Evolutionary conservation across 2,797 vertebrate genomes (phyloP).

Genomic region (Leptoclinus maculatus): DNA sequence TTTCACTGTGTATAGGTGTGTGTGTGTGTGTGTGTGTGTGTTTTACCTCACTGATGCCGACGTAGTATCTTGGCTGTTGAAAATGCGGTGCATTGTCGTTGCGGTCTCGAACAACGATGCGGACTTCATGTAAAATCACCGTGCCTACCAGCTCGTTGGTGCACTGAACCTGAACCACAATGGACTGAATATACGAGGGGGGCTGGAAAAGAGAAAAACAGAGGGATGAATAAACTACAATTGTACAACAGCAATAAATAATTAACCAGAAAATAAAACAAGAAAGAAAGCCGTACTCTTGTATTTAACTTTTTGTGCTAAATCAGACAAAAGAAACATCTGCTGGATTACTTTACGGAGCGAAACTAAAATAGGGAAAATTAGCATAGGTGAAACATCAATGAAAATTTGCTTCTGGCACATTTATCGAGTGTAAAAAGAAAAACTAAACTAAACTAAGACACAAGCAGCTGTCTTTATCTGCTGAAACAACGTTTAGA

Average conservation of each 20-base stretch:
- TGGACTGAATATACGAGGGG: constrained; percentile 91
- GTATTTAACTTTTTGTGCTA: constrained; percentile 14
- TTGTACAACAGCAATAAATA: constrained; percentile 3
- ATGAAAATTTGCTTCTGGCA: not conserved
- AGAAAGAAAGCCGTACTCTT: constrained; percentile 5
- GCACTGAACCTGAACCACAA: constrained; percentile 96
- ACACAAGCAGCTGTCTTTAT: not conserved
- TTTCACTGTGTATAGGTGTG: not conserved
- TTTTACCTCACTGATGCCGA: constrained; percentile 93
- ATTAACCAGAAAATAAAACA: constrained; percentile 8
- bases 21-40: not conserved
- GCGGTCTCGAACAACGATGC: constrained; percentile 94
- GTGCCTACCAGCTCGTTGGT: constrained; percentile 93
- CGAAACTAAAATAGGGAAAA: constrained; percentile 8
- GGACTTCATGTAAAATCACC: constrained; percentile 94
- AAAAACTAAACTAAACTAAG: not conserved
- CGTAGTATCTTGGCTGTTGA: constrained; percentile 91
- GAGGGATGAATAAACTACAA: not conserved
- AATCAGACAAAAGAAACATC: constrained; percentile 38
- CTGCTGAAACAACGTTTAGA: not conserved
- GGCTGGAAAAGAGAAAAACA: constrained; percentile 82
- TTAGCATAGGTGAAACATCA: constrained; percentile 3
- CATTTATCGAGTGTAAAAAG: not conserved
- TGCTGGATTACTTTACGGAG: constrained; percentile 25
- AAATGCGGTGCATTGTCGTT: constrained; percentile 94